A percentile compares a stretch with the other conserved stretches of the same genome.
These are phyloP conservation scores for Amblyopsis rosae DNA, from an alignment of 2,113 vertebrate genomes.

Conservation along the genomic window DNA sequence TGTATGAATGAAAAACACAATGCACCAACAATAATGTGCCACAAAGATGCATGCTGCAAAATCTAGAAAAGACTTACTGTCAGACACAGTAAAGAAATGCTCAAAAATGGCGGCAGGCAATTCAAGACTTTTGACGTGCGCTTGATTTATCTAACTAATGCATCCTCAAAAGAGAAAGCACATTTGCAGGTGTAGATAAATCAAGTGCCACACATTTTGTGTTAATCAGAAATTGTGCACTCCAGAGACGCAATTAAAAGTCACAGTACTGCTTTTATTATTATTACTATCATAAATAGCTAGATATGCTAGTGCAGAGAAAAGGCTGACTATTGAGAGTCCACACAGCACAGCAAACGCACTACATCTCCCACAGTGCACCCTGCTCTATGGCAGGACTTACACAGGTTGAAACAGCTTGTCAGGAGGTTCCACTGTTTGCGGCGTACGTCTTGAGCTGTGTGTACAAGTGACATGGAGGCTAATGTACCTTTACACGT, in stretches of 20 bases:
- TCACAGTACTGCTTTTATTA: background rate
- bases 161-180: background rate
- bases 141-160: background rate
- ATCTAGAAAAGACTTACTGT: background rate
- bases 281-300: background rate
- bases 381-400: conserved; percentile 63
- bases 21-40: conserved; percentile 25
- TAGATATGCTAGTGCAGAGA: background rate
- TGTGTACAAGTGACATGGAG: conserved; percentile 51
- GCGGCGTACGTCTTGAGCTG: conserved; percentile 63
- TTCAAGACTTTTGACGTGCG: background rate
- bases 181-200: too few species aligned
- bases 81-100: too few species aligned
- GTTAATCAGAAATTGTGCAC: conserved; percentile 1
- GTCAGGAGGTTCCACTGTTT: conserved; percentile 72
- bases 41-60: conserved; percentile 17
- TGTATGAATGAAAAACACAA: conserved; percentile 8
- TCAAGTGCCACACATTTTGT: background rate
- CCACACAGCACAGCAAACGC: conserved; percentile 59
- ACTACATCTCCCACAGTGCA: conserved; percentile 37
- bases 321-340: background rate
- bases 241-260: background rate
- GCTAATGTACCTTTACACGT: conserved; percentile 21
- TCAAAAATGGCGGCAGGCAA: background rate
- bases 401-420: conserved; percentile 77